Evolutionary conservation across 2,888 invertebrate species (phyloP).

Genomic region (Agrilus mali): DNA sequence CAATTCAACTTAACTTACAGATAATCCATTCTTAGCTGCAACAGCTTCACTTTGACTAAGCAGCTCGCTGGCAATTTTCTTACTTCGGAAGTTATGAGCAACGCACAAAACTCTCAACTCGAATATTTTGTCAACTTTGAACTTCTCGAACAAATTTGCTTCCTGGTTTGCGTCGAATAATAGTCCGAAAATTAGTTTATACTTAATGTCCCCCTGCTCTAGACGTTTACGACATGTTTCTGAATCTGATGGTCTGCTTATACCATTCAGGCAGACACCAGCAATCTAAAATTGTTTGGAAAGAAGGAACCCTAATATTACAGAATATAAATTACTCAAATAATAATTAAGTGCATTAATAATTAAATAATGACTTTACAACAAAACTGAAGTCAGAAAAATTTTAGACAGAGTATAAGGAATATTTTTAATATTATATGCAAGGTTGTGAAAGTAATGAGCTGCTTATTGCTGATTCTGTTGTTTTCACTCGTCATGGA

Average conservation of each 20-base stretch:
- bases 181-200: slow-evolving; percentile 66
- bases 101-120: slow-evolving; percentile 74
- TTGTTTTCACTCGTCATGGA: too few species aligned
- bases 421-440: too few species aligned
- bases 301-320: too few species aligned
- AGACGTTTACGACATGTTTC: slow-evolving; percentile 57
- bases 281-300: slow-evolving; percentile 46
- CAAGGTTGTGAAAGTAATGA: too few species aligned
- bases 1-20: slow-evolving; percentile 37
- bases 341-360: too few species aligned
- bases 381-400: too few species aligned
- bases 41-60: slow-evolving; percentile 52
- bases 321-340: too few species aligned
- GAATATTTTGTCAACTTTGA: slow-evolving; percentile 56
- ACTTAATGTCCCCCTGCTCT: slow-evolving; percentile 49
- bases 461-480: too few species aligned
- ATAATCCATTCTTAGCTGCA: slow-evolving; percentile 54
- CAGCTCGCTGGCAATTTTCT: slow-evolving; percentile 61
- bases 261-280: slow-evolving; percentile 68
- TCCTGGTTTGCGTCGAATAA: slow-evolving; percentile 58
- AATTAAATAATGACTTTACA: too few species aligned
- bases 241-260: slow-evolving; percentile 57
- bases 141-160: slow-evolving; percentile 53
- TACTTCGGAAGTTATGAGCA: slow-evolving; percentile 55
- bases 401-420: too few species aligned